Conservation (phyloP, 2,888 invertebrate species). For the Archips xylosteana region DNA sequence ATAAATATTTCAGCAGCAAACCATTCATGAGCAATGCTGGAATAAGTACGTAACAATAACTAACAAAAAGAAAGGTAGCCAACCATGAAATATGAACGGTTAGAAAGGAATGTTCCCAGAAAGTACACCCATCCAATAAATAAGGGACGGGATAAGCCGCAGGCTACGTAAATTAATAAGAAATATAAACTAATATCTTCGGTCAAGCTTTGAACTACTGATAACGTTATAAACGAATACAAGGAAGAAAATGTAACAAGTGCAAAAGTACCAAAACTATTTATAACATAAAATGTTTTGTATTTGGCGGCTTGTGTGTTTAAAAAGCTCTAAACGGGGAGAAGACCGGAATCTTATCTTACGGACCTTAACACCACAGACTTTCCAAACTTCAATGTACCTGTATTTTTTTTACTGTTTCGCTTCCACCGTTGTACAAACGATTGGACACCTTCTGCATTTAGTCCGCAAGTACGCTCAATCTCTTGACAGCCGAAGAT, state of each 20-base stretch:
- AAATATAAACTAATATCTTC: slow-evolving; percentile 10
- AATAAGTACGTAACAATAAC: neutral
- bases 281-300: neutral
- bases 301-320: too few relatives aligned
- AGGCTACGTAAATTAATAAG: slow-evolving; percentile 27
- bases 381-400: neutral
- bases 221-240: neutral
- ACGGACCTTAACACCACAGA: neutral
- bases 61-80: neutral
- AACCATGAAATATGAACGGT: slow-evolving; percentile 6
- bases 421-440: too few relatives aligned
- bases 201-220: neutral
- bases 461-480: too few relatives aligned
- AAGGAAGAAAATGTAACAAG: neutral
- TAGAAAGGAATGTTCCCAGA: slow-evolving; percentile 8
- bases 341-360: neutral
- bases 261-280: neutral
- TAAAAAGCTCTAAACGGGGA: neutral
- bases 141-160: slow-evolving; percentile 10
- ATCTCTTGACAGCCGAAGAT: too few relatives aligned
- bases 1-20: neutral
- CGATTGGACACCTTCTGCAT: too few relatives aligned
- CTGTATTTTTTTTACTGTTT: too few relatives aligned
- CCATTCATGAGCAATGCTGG: neutral
- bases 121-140: slow-evolving; percentile 28